Conservation (phyloP, 2,113 vertebrate genomes). For the Sinocyclocheilus anshuiensis region DNA sequence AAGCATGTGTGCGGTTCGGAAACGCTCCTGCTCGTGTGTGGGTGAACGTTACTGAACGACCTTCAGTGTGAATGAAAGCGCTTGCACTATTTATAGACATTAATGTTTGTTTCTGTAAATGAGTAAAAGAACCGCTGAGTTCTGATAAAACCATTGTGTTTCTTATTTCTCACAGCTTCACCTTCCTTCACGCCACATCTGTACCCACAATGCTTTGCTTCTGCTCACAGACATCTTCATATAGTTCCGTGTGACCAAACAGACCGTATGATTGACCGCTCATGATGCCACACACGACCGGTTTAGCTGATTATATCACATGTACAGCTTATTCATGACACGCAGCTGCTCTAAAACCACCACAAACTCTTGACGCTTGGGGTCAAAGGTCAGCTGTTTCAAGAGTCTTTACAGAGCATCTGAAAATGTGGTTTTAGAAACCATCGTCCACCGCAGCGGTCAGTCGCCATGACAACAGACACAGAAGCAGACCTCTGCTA, state of each 20-base stretch:
- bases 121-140: background rate
- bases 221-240: too few species aligned
- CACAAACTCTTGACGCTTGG: too few species aligned
- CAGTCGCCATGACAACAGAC: conserved; percentile 1
- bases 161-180: background rate
- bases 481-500: background rate
- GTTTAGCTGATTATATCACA: too few species aligned
- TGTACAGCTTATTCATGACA: too few species aligned
- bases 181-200: too few species aligned
- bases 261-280: too few species aligned
- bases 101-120: background rate
- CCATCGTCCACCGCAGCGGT: background rate
- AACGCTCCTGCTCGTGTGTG: background rate
- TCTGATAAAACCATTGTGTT: background rate
- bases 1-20: background rate
- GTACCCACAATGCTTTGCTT: too few species aligned
- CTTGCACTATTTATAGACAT: background rate
- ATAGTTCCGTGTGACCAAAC: too few species aligned
- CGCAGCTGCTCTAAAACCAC: too few species aligned
- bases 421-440: background rate
- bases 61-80: background rate
- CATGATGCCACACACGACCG: too few species aligned
- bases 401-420: too few species aligned
- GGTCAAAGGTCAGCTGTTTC: background rate
- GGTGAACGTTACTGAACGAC: background rate